Percentiles rank a stretch among this genome's conserved stretches.
Conservation (phyloP, 2,888 invertebrate species). For the Tetragonula carbonaria region DNA sequence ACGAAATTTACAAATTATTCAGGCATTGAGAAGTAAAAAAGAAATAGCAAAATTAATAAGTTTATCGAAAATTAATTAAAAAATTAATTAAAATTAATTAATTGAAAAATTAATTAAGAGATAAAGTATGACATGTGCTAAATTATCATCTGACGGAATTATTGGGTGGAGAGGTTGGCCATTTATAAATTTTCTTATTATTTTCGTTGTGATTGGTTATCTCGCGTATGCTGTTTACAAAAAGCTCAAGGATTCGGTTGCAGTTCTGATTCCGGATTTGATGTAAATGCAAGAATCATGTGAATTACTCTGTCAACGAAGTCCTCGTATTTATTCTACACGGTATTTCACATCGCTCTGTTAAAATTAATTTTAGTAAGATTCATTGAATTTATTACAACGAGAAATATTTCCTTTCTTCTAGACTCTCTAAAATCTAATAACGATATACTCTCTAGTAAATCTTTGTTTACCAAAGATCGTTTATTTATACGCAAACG, state of each 20-base stretch:
- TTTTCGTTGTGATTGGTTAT: constrained; percentile 65
- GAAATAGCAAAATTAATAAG: constrained; percentile 10
- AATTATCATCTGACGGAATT: constrained; percentile 18
- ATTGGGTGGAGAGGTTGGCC: constrained; percentile 75
- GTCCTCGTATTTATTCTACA: background rate
- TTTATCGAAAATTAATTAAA: background rate
- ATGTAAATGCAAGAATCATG: background rate
- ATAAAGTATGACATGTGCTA: constrained; percentile 65
- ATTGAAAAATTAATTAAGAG: background rate
- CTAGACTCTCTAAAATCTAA: background rate
- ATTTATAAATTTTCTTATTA: constrained; percentile 73
- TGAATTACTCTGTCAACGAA: background rate
- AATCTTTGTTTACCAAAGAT: background rate
- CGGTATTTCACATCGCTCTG: background rate
- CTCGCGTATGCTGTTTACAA: constrained; percentile 63
- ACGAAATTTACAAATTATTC: constrained; percentile 31
- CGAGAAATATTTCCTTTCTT: background rate
- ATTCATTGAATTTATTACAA: background rate
- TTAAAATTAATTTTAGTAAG: background rate
- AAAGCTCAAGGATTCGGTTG: constrained; percentile 30
- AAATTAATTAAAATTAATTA: too few relatives aligned
- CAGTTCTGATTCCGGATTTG: background rate
- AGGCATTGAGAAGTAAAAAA: background rate
- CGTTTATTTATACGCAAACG: background rate
- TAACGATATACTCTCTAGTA: background rate